phyloP scores from a whole-genome alignment of 2,113 vertebrate species.

The Lathamus discolor region DNA sequence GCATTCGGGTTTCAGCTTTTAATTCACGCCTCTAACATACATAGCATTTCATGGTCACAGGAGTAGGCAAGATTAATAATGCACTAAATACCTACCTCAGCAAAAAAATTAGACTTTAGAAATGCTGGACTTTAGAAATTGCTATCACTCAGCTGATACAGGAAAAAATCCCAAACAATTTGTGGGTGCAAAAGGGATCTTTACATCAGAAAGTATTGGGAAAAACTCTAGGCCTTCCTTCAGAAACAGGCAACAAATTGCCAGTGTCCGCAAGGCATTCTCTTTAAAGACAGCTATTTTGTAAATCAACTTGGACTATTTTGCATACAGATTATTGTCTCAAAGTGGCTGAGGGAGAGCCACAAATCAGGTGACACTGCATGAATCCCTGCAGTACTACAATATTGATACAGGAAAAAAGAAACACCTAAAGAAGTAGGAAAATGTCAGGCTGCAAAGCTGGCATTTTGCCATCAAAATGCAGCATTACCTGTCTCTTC shows the following conservation, averaged over 20 bases:
- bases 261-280: not conserved
- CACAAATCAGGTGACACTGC: not conserved
- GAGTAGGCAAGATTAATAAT: not conserved
- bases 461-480: not conserved
- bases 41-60: rapidly evolving
- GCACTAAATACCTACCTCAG: not conserved
- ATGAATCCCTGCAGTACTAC: not conserved
- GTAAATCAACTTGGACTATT: not conserved
- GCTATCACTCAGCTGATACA: not conserved
- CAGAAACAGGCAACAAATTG: not conserved
- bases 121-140: not conserved
- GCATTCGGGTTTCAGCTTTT: not conserved
- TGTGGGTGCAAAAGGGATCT: not conserved
- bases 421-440: not conserved
- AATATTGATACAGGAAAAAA: not conserved
- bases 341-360: not conserved
- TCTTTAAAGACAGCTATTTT: not conserved
- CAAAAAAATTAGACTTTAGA: not conserved
- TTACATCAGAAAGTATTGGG: not conserved
- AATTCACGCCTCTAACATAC: not conserved
- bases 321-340: not conserved
- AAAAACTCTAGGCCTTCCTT: not conserved
- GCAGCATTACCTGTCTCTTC: not conserved
- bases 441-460: not conserved
- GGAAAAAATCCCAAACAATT: not conserved